These are phyloP conservation scores for Drepana falcataria DNA, from an alignment of 2,888 invertebrate species.

Conservation along the genomic window DNA sequence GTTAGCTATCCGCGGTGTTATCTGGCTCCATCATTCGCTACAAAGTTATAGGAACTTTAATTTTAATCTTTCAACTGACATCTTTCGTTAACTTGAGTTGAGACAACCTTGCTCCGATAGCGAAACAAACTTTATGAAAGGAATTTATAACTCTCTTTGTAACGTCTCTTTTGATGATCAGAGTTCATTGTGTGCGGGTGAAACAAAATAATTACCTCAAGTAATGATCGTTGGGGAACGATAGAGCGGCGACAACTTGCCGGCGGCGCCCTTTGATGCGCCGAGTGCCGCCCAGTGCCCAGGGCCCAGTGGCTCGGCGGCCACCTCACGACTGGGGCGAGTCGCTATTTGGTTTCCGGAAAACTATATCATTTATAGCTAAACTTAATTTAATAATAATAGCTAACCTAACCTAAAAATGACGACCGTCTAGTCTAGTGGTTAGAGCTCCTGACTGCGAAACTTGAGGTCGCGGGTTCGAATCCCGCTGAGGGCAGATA, in stretches of 20 bases:
- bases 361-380: too few relatives aligned
- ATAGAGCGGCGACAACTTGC: background rate
- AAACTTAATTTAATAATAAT: too few relatives aligned
- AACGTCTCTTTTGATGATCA: background rate
- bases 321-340: too few relatives aligned
- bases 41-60: too few relatives aligned
- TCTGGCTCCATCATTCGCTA: too few relatives aligned
- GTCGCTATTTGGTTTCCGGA: too few relatives aligned
- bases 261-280: background rate
- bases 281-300: background rate
- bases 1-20: too few relatives aligned
- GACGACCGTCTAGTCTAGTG: too few relatives aligned
- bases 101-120: background rate
- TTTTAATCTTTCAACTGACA: background rate
- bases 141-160: background rate
- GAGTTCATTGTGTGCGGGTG: background rate
- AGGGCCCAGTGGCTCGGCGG: slow-evolving; percentile 7
- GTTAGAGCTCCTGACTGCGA: too few relatives aligned
- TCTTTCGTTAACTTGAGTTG: background rate
- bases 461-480: too few relatives aligned
- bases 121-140: background rate
- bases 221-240: background rate
- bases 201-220: background rate
- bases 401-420: too few relatives aligned
- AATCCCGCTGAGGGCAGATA: too few relatives aligned